phyloP scores from a whole-genome alignment of 2,888 invertebrate genomes.

The Lasius platythorax region DNA sequence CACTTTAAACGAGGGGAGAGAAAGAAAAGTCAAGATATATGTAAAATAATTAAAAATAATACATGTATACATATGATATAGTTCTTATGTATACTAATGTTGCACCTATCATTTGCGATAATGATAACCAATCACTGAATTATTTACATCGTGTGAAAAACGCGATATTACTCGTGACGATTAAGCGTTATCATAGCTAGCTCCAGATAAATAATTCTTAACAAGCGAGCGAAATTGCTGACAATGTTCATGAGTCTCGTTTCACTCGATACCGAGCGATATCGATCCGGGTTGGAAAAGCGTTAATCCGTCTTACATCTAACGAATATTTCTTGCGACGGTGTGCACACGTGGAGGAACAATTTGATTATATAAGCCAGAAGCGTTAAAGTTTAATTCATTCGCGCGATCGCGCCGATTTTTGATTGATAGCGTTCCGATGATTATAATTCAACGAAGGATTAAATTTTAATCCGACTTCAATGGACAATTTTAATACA shows the following conservation, averaged over 20 bases:
- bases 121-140: background rate
- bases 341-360: no score
- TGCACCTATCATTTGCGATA: background rate
- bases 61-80: background rate
- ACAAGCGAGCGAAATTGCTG: background rate
- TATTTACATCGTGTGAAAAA: background rate
- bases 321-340: background rate
- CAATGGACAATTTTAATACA: background rate
- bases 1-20: background rate
- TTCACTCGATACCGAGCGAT: background rate
- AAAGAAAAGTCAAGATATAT: background rate
- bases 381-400: slow-evolving; percentile 41
- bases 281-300: background rate
- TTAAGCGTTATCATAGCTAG: slow-evolving; percentile 12
- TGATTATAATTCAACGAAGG: background rate
- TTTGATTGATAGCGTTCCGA: slow-evolving; percentile 22
- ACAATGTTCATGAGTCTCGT: background rate
- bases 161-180: background rate
- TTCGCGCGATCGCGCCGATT: slow-evolving; percentile 4
- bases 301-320: slow-evolving; percentile 26
- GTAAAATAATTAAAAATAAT: background rate
- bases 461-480: background rate
- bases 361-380: slow-evolving; percentile 25
- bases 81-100: no score
- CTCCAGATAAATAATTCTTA: background rate